Base-by-base conservation (phyloP, 1,140 invertebrate species). In the Geopemphigus sp. region DNA sequence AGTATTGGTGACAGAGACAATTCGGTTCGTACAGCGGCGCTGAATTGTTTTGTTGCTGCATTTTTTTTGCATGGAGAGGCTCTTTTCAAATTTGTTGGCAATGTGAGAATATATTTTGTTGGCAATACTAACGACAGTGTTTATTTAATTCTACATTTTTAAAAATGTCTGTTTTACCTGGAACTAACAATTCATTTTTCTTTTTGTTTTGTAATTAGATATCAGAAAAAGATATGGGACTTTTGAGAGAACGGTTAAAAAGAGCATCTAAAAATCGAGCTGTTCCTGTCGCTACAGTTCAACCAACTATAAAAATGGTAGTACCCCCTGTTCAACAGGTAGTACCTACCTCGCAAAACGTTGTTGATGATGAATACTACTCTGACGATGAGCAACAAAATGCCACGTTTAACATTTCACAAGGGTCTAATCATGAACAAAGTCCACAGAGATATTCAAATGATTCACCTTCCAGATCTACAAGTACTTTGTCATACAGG, bases 1-100 rank as follows among this genome's bases (percentile, higher is more conserved):
- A 96, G 98, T 84, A 98, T 99, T 83, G 92, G 94, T 1, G 97
- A 99, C 86, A 87, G 96, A 50, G 97, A 99, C 86, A 98, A 96
- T 86, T 91, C 92, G n/a, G 97, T 99, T 59, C 88, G 97, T 74
- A 98, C 94, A 86, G 96, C 96, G 15, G 96, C 97, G 2, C 87
- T 99, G 3, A 99, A 98, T 87, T 95, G 94, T 83, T 90, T 98
- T 63, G 94, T 98, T 19, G 91, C 93, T 83, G 96, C 93, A 0
- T 98, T 95, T 85, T 93, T 92, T 85, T 88, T 96, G 29, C 92
- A 96, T 81, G 96, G 96, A 0, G 96, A 98, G 84, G 91, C 91
- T 85, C 88, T 98, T 8, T 76, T 83, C 85, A 97, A 97, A 87
- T 90, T 94, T 84, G 91, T 98, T 83, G 96, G 96, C 82, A 92